Evolutionary conservation across 2,113 vertebrate genomes (phyloP).

Genomic region (Eulemur macaco): DNA sequence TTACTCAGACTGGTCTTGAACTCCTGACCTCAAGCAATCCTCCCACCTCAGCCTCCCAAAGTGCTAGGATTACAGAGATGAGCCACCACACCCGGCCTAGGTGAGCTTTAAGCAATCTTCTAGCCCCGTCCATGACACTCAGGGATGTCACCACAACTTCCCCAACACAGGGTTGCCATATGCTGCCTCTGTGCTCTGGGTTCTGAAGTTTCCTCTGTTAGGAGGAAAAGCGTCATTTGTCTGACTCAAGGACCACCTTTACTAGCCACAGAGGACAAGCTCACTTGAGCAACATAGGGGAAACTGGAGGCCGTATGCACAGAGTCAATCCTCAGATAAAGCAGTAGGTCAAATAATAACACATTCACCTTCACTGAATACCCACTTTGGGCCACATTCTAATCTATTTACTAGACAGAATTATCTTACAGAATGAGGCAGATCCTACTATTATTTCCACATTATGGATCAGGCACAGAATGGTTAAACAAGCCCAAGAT

Average conservation of each 20-base stretch:
- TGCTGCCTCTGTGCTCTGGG: neutral
- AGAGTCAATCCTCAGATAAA: neutral
- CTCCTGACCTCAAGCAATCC: too few species aligned
- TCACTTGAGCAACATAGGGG: neutral
- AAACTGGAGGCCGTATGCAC: neutral
- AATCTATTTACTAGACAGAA: neutral
- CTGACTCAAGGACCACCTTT: neutral
- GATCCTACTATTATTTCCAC: neutral
- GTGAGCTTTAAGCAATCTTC: neutral
- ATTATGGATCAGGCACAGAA: neutral
- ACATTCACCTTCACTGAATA: neutral
- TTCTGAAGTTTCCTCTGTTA: neutral
- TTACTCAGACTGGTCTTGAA: too few species aligned
- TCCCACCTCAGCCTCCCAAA: too few species aligned
- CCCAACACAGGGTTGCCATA: too few species aligned
- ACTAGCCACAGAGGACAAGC: neutral
- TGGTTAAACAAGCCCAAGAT: neutral
- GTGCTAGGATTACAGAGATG: too few species aligned
- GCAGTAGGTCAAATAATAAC: neutral
- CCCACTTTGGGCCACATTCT: neutral
- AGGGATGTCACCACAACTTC: neutral
- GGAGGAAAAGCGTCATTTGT: neutral
- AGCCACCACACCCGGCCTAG: too few species aligned
- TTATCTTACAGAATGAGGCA: neutral
- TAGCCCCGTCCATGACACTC: neutral